Evolutionary conservation across 2,113 vertebrate species (phyloP).

Genomic region (Echinops telfairi): DNA sequence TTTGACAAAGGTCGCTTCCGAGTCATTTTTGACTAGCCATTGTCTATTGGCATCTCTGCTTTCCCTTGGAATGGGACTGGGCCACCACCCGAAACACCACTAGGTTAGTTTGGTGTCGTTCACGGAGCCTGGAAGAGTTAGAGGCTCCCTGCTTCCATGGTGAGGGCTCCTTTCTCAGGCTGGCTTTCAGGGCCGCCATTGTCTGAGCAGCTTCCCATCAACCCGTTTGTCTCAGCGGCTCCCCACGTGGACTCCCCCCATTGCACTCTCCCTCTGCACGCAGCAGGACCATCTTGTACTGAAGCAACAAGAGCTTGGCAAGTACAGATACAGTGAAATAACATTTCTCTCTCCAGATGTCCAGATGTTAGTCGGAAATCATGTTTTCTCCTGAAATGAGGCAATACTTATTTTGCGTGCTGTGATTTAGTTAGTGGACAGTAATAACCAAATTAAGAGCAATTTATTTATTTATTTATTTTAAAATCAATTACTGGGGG

Average conservation of each 20-base stretch:
- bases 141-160: neutral
- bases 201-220: too few relatives aligned
- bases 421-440: neutral
- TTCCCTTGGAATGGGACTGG: neutral
- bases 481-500: too few relatives aligned
- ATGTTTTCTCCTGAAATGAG: neutral
- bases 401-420: neutral
- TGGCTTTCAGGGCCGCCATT: neutral
- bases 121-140: neutral
- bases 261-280: neutral
- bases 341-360: neutral
- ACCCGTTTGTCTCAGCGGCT: too few relatives aligned
- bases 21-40: too few relatives aligned
- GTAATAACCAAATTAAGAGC: neutral
- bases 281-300: neutral
- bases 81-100: fast-evolving
- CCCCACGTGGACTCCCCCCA: neutral
- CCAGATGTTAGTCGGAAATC: neutral
- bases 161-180: neutral
- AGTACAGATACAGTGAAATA: neutral
- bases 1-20: too few relatives aligned
- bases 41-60: neutral
- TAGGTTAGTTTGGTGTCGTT: neutral
- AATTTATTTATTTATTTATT: too few relatives aligned
- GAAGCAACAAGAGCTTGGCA: neutral